Conservation (phyloP, 2,113 vertebrate genomes). For the Semicossyphus pulcher region DNA sequence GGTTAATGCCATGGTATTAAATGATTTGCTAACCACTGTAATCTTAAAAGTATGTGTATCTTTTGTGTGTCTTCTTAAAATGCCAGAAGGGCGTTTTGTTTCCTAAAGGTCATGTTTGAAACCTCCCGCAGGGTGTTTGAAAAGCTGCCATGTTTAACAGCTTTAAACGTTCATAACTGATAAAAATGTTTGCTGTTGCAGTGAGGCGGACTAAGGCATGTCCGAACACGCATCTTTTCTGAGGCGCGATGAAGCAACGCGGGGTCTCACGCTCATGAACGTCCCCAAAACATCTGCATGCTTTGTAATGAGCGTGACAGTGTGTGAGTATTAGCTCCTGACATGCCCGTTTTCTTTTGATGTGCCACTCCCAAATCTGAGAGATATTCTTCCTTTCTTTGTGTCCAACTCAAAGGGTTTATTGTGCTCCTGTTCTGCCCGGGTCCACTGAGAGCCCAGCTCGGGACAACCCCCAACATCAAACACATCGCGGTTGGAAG, state of each 20-base stretch:
- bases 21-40: neutral
- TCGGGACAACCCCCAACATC: slow-evolving; percentile 82
- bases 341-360: neutral
- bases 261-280: neutral
- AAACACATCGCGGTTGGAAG: slow-evolving; percentile 82
- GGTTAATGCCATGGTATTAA: neutral
- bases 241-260: neutral
- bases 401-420: slow-evolving; percentile 58
- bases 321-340: slow-evolving; percentile 49
- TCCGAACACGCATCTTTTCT: neutral
- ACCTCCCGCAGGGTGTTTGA: neutral
- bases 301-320: neutral
- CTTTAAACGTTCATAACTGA: too few relatives aligned
- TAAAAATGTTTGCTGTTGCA: neutral
- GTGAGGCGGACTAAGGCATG: slow-evolving; percentile 9
- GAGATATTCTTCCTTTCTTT: slow-evolving; percentile 11
- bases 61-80: neutral
- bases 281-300: neutral
- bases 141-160: neutral
- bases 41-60: neutral
- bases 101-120: neutral
- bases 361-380: neutral
- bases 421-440: slow-evolving; percentile 51
- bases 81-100: neutral
- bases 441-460: slow-evolving; percentile 32